Evolutionary conservation across 1,140 invertebrate genomes (phyloP).

Genomic region (Orchesella cincta): DNA sequence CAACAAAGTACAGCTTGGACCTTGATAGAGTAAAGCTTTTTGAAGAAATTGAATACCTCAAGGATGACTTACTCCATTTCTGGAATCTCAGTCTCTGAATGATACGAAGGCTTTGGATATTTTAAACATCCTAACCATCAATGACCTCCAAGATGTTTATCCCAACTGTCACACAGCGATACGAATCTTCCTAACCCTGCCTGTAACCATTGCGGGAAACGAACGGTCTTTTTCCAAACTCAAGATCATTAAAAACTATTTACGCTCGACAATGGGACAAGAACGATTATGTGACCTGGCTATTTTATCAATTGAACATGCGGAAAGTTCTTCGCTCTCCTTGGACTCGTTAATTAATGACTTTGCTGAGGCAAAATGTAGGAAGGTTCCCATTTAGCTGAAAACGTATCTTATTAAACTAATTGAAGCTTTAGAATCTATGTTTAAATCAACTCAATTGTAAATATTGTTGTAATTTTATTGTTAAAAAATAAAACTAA

Average conservation of each 20-base stretch:
- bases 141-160: neutral
- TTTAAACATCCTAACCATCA: neutral
- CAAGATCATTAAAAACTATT: slow-evolving; percentile 1
- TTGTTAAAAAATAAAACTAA: too few species aligned
- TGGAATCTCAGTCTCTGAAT: too few species aligned
- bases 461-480: too few species aligned
- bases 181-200: neutral
- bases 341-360: neutral
- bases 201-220: neutral
- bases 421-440: too few species aligned
- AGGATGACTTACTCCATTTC: too few species aligned
- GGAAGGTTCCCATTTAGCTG: neutral
- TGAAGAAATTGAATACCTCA: too few species aligned
- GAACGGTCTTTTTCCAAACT: slow-evolving; percentile 5
- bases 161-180: neutral
- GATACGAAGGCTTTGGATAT: neutral
- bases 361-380: neutral
- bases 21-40: neutral
- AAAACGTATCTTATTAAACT: neutral
- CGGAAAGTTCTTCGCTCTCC: neutral
- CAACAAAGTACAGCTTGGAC: neutral
- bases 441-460: too few species aligned
- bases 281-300: neutral
- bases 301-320: neutral
- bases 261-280: neutral